Evolutionary conservation across 2,888 invertebrate genomes (phyloP), one percentile per base, ranked within the genome.

Genomic region (Diarsia mendica): DNA sequence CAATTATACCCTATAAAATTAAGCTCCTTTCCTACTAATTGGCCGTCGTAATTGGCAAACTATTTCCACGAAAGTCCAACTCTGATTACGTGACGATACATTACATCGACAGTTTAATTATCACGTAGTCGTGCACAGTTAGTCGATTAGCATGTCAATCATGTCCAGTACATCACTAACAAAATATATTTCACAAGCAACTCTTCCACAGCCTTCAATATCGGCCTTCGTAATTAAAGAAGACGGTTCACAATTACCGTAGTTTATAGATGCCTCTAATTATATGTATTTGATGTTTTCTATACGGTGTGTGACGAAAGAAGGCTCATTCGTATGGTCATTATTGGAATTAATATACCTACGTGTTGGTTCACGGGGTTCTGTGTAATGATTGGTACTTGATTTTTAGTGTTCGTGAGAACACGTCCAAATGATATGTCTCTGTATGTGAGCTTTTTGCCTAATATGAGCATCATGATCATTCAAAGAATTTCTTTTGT

Each of bases 261-360:
- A 95, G 93, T 95, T 96, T 95, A 96, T 94, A 95, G 93, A 95
- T 94, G 93, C 93, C 93, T 93, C 93, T 96, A 96, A 96, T 96
- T 96, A 96, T 94, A 95, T 94, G 92, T 94, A 95, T 96, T 95
- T 95, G 95, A 94, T 95, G 94, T 95, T 95, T 95, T 95, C 95
- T 94, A 95, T 95, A 93, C 94, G 92, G 89, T 88, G 90, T 95
- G 95, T 96, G 96, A 96, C 96, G 96, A 96, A 96, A 96, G 94
- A 94, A 92, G 90, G 92, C 92, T 92, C 93, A 92, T 93, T 93
- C 94, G 90, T 87, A 89, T 91, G 91, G 95, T 95, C 96, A 96
- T 96, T 96, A 96, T 91, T 94, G 90, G 96, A 95, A 96, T 96
- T 96, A 96, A 96, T 96, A 96, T 95, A 95, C 92, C 95, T 95